Base-by-base conservation (phyloP, 2,888 invertebrate species). In the Dastarcus helophoroides region DNA sequence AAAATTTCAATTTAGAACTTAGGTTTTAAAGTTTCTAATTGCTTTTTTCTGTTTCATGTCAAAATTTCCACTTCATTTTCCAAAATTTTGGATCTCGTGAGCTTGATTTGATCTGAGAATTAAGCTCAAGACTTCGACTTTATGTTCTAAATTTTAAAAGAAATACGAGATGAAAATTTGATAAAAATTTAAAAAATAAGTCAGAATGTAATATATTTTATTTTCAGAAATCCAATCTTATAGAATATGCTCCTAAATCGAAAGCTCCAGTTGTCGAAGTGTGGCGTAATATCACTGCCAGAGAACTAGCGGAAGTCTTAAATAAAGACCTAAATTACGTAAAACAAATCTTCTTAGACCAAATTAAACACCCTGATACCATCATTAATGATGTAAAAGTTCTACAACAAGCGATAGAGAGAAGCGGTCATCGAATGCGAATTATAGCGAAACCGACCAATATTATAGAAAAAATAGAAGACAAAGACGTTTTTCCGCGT, bases 281-380 rank as follows among this genome's bases (percentile, higher is more conserved):
- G 38, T 88, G 88, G 85, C 63, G 71, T 25, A 72, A 80, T 48
- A 90, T 91, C 72, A 85, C 84, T 0, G 77, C 89, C 0, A 52
- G 56, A 14, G 79, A 91, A 47, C 56, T 93, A 32, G 80, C 86
- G 1, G 51, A 64, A 26, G 67, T 74, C 0, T 50, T 83, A 15
- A 60, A 67, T 3, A 74, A 73, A 53, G 67, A 77, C 52, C 48
- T 77, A 38, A 76, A 79, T 74, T 62, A 61, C 51, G 48, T 58
- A 11, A 43, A 42, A 19, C 54, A 60, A 22, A 35, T 62, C 33
- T 58, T 60, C 41, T 39, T 56, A 21, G 52, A 55, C 40, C 42
- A 51, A 43, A 37, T 55, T 26, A 41, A 36, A 14, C 15, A 42
- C 30, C 48, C 48, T 2, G 41, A 53, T 30, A 47, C 47, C 4